Conservation (phyloP, 2,113 vertebrate species). For the Climacteris rufus region DNA sequence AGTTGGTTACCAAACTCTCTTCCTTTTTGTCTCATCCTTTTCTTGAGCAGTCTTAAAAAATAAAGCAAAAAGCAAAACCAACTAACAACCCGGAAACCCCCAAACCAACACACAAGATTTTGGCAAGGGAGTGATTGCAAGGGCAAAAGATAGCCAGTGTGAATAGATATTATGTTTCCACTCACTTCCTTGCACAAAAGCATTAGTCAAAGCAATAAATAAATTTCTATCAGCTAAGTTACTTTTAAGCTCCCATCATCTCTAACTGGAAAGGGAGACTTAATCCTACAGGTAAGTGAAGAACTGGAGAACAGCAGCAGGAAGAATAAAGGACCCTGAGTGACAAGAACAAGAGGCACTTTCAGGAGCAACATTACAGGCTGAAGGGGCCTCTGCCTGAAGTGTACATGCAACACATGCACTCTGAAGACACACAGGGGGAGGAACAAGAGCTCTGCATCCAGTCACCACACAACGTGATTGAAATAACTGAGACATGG, state of each 20-base stretch:
- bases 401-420: background rate
- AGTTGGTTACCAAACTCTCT: background rate
- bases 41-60: background rate
- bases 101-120: background rate
- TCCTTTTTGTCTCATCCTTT: background rate
- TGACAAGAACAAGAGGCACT: background rate
- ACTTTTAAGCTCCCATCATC: background rate
- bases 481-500: background rate
- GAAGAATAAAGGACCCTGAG: background rate
- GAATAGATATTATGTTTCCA: background rate
- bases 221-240: background rate
- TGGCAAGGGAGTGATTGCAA: background rate
- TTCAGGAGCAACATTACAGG: background rate
- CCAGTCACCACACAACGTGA: background rate
- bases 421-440: background rate
- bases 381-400: background rate
- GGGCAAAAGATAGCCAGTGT: background rate
- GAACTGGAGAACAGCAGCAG: background rate
- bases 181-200: background rate
- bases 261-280: background rate
- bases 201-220: background rate
- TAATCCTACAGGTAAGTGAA: background rate
- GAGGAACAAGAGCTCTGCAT: background rate
- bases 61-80: background rate
- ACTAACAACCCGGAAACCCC: background rate